Base-by-base conservation (phyloP, 2,113 vertebrate species). In the Hydrolagus affinis region DNA sequence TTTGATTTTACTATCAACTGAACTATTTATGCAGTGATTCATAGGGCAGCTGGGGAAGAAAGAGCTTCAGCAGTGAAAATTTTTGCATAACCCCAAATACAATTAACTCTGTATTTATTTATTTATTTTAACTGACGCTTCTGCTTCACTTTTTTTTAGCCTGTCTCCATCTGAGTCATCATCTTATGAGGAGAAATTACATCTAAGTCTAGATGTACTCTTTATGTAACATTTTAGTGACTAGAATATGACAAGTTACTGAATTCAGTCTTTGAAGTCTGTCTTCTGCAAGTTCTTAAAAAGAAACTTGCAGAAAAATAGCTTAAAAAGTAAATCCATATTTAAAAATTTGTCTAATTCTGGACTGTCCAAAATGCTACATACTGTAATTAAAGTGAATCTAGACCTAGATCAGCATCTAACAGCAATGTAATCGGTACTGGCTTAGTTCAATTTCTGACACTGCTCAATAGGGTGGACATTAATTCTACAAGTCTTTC, bases 1-100 rank as follows among this genome's bases (percentile, higher is more conserved):
- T 83, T 83, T 83, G 77, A 80, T 64, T 80, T 66, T 83, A 83
- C 78, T 64, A 83, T 83, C 78, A 83, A 83, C 78, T 66, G 25
- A 83, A 83, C 62, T 83, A 83, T 32, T 83, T 83, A 83, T 83
- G 60, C 60, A 66, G 25, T 30, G 62, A 83, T 83, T 66, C 28
- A 66, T 66, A 32, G 15, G 66, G 78, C 60, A 66, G 19, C 78
- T 64, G 15, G 28, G 23, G 6, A 15, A 62, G 8, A 25, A 12
- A 25, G 23, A 21, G 23, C 15, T 68, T 83, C n/a, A 83, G 62
- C 78, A 83, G 14, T 32, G 76, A 80, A 28, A 17, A 2, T 59
- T 60, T 77, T 80, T 17, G 56, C 66, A 30, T 11, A 83, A 66
- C 62, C 8, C 3, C 30, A 25, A 83, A 66, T 32, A 66, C 62